phyloP scores from a whole-genome alignment of 2,888 invertebrate genomes.

The Cylloceria caligata region DNA sequence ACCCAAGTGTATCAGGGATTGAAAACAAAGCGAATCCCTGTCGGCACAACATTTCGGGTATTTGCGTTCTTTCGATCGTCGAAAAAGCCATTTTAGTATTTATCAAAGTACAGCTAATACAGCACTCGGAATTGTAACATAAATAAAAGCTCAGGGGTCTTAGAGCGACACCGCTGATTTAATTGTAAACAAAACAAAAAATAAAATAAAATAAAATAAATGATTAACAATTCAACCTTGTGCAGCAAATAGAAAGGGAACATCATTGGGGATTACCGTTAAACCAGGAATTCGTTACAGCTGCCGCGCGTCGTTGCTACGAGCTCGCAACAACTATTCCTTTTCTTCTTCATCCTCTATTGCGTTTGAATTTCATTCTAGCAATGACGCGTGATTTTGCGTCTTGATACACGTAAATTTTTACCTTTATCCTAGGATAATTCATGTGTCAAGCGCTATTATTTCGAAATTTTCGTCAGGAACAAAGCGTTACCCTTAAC shows the following conservation, averaged over 20 bases:
- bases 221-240: constrained; percentile 77
- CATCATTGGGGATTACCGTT: constrained; percentile 81
- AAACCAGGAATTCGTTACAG: constrained; percentile 77
- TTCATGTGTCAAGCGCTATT: constrained; percentile 10
- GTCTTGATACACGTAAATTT: constrained; percentile 10
- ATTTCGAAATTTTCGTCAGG: constrained; percentile 10
- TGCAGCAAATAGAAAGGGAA: constrained; percentile 80
- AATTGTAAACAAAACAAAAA: constrained; percentile 77
- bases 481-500: constrained; percentile 58
- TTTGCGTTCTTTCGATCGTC: constrained; percentile 61
- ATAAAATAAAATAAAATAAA: constrained; percentile 49
- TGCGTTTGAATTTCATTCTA: constrained; percentile 74
- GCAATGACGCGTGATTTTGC: constrained; percentile 61
- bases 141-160: constrained; percentile 74
- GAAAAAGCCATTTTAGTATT: constrained; percentile 75
- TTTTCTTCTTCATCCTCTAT: constrained; percentile 45
- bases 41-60: constrained; percentile 75
- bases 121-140: constrained; percentile 80
- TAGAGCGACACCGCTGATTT: constrained; percentile 78
- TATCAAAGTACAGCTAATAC: constrained; percentile 76
- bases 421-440: constrained; percentile 6
- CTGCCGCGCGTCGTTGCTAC: constrained; percentile 72
- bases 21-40: constrained; percentile 74
- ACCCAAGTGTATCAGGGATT: constrained; percentile 51
- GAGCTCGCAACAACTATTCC: constrained; percentile 48